These are phyloP conservation scores for Glossophaga mutica DNA, from an alignment of 2,797 vertebrate species.

Conservation along the genomic window DNA sequence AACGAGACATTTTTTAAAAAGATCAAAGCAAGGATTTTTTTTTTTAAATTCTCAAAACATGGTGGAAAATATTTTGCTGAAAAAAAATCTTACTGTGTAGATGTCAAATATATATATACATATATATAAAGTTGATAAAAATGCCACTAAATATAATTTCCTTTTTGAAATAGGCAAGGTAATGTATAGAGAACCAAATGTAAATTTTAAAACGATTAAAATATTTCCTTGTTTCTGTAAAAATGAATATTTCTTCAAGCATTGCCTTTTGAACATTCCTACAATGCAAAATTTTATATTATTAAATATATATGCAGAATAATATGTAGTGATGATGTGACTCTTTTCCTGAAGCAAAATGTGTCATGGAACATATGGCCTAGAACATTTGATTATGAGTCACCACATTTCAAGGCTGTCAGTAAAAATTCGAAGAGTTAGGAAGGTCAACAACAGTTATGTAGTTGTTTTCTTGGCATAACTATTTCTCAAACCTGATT, in stretches of 20 bases:
- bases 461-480: conserved; percentile 8
- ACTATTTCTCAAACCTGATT: conserved; percentile 6
- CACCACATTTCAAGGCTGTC: conserved; percentile 39
- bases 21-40: conserved; percentile 34
- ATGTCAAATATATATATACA: neutral
- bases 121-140: neutral
- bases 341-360: conserved; percentile 29
- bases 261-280: conserved; percentile 1
- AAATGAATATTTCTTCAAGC: neutral
- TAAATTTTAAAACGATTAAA: neutral
- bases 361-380: conserved; percentile 7
- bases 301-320: neutral
- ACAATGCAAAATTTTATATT: neutral
- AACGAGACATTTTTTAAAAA: conserved; percentile 59
- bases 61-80: neutral
- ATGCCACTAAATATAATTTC: neutral
- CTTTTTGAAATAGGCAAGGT: conserved; percentile 18
- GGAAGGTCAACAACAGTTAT: conserved; percentile 14
- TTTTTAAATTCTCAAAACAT: conserved; percentile 6
- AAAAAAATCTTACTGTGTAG: neutral
- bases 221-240: neutral
- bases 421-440: conserved; percentile 50
- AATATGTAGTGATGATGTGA: neutral
- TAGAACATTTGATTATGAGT: conserved; percentile 38
- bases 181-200: neutral